Conservation (phyloP, 2,113 vertebrate species). For the Mirounga angustirostris region DNA sequence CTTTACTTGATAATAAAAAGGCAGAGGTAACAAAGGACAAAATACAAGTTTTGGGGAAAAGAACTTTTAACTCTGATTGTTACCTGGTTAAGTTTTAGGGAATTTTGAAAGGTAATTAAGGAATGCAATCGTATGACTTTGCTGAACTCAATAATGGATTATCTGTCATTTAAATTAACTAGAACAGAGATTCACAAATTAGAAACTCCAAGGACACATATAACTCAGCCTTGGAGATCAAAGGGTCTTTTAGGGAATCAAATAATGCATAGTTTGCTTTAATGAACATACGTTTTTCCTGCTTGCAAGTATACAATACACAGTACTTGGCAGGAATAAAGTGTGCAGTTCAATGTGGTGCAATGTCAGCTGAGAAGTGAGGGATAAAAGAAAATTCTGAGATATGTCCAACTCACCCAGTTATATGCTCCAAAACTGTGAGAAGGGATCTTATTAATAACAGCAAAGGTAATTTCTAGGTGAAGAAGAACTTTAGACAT, state of each 20-base stretch:
- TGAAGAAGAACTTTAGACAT: conserved; percentile 82
- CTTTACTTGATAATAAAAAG: conserved; percentile 62
- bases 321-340: conserved; percentile 78
- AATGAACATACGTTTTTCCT: conserved; percentile 81
- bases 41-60: conserved; percentile 15
- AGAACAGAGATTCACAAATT: conserved; percentile 53
- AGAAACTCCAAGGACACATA: conserved; percentile 19
- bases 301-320: conserved; percentile 83
- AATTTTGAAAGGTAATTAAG: conserved; percentile 56
- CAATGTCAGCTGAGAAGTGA: conserved; percentile 82
- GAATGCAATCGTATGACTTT: conserved; percentile 1
- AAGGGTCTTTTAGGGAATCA: conserved; percentile 15
- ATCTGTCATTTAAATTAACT: conserved; percentile 48
- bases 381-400: conserved; percentile 78
- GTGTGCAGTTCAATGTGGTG: conserved; percentile 81
- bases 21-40: conserved; percentile 60
- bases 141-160: conserved; percentile 42
- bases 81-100: conserved; percentile 42
- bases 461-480: conserved; percentile 84
- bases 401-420: conserved; percentile 82
- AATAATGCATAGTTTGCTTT: conserved; percentile 60
- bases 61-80: conserved; percentile 44
- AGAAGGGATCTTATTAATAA: conserved; percentile 82
- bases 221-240: conserved; percentile 38
- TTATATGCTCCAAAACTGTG: conserved; percentile 81